These are phyloP conservation scores for Eilema caniola DNA, from an alignment of 2,888 invertebrate genomes.

Conservation along the genomic window DNA sequence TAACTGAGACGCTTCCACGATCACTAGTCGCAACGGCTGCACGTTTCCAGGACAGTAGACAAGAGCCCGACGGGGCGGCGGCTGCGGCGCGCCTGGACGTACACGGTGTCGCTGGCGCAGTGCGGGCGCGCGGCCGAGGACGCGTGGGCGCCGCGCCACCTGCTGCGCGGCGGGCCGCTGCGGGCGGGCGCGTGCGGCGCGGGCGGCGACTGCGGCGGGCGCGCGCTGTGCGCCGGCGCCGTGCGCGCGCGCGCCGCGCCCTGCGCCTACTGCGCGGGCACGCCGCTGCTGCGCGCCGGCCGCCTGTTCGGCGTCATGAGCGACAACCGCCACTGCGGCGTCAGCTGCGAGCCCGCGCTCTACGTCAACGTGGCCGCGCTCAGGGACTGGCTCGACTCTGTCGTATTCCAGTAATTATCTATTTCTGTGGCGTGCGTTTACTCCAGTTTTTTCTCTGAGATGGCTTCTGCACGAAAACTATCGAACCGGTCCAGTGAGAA, in stretches of 20 bases:
- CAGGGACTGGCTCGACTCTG: conserved; percentile 64
- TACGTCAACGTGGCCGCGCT: conserved; percentile 65
- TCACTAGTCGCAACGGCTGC: background rate
- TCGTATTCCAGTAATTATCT: conserved; percentile 47
- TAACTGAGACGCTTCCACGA: no score
- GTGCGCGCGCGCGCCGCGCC: conserved; percentile 51
- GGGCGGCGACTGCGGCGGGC: conserved; percentile 35
- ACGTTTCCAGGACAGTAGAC: conserved; percentile 52
- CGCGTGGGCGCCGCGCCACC: conserved; percentile 59
- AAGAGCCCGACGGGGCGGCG: conserved; percentile 41
- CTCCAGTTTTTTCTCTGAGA: background rate
- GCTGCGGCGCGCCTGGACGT: conserved; percentile 52
- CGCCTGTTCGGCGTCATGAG: conserved; percentile 65
- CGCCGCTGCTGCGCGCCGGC: conserved; percentile 64
- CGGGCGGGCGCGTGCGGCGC: conserved; percentile 34
- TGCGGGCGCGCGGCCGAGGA: conserved; percentile 37
- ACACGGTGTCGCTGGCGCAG: conserved; percentile 42
- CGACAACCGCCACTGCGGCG: conserved; percentile 64
- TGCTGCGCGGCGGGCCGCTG: conserved; percentile 35
- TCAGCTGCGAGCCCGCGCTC: conserved; percentile 68
- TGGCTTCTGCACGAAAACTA: background rate
- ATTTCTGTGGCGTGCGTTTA: background rate
- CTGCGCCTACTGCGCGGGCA: conserved; percentile 73
- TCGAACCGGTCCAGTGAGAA: background rate
- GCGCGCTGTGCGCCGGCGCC: conserved; percentile 57